Evolutionary conservation across 2,113 vertebrate species (phyloP), one percentile per base, ranked within the genome.

Genomic region (Chionomys nivalis): DNA sequence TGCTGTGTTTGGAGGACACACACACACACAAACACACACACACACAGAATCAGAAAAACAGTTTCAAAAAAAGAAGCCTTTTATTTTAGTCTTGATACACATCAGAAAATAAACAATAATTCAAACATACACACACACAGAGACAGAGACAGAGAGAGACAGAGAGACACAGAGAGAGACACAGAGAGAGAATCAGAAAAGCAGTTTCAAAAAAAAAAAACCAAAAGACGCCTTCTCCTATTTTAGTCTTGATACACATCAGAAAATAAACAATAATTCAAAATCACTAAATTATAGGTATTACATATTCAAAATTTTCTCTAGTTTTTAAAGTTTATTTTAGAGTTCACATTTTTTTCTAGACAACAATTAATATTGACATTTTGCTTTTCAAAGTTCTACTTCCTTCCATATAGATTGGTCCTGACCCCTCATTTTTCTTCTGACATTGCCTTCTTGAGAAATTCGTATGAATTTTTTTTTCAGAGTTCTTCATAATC

Each of bases 391-490:
- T 82, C 10, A 73, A 5, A 5, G 21, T n/a, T 87, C 13, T n/a
- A 5, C 49, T 55, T 94, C 23, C 87, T 90, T 78, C 52, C 26
- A 78, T 52, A 7, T 76, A 55, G 42, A 92, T 42, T 26, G 89
- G 28, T 4, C 9, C 24, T 70, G 21, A 5, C 14, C 47, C 31
- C 28, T 58, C 10, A 10, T 2, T 24, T 72, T 31, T 87, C 66
- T 89, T 28, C 24, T 61, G 66, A 76, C n/a, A 36, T 70, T 81
- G 49, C 81, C 33, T 89, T 96, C 92, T 87, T 63, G 78, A 89
- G 47, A 68, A 31, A 23, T 94, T 77, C 52, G 39, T 52, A 42
- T 21, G 33, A 77, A 36, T 49, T 96, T 23, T 44, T 44, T 52
- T 52, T 86, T 23, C 75, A 87, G 16, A 82, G 42, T 90, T 39